Conservation (phyloP, 2,113 vertebrate species). For the Meles meles region DNA sequence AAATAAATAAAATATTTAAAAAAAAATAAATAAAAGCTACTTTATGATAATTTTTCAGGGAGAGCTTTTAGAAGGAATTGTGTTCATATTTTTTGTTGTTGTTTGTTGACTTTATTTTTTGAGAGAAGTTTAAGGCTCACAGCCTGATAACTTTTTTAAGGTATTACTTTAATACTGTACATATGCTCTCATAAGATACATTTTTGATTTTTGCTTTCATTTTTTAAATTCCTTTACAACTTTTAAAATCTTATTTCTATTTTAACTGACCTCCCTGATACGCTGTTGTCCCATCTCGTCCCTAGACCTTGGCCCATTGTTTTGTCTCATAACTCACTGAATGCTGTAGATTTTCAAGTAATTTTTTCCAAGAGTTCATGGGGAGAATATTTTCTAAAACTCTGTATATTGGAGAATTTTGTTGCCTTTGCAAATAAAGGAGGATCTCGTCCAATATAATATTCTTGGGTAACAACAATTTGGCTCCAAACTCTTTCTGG, state of each 20-base stretch:
- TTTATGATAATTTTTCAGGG: conserved; percentile 9
- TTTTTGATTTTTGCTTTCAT: neutral
- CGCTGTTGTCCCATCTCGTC: neutral
- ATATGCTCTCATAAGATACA: neutral
- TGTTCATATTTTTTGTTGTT: neutral
- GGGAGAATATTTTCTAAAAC: neutral
- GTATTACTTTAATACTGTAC: neutral
- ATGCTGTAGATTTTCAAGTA: neutral
- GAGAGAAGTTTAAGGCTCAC: neutral
- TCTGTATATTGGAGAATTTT: neutral
- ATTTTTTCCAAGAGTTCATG: neutral
- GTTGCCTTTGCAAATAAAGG: neutral
- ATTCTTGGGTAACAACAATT: neutral
- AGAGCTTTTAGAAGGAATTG: conserved; percentile 5
- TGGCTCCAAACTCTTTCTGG: neutral
- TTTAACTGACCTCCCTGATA: neutral
- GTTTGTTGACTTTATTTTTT: neutral
- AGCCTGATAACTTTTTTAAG: neutral
- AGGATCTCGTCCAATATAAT: neutral
- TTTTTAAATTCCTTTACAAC: neutral
- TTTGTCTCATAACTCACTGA: neutral
- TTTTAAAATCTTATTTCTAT: neutral
- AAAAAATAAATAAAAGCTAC: too few species aligned
- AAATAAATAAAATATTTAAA: too few species aligned
- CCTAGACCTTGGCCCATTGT: neutral